Evolutionary conservation across 2,113 vertebrate genomes (phyloP).

Genomic region (Triplophysa siluroides): DNA sequence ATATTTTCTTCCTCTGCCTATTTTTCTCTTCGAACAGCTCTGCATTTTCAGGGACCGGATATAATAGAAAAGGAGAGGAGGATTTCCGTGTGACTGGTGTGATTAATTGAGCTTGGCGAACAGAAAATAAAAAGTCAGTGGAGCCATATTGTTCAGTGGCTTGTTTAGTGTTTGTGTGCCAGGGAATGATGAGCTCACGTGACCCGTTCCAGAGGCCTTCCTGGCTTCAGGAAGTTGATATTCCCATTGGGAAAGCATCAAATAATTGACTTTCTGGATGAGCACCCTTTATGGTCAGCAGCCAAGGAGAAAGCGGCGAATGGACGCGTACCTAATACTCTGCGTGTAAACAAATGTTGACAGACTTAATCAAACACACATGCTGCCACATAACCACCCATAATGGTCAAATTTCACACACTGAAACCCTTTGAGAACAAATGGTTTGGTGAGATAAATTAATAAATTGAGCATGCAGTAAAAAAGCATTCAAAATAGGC

Average conservation of each 20-base stretch:
- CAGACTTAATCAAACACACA: constrained; percentile 32
- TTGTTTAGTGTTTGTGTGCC: constrained; percentile 54
- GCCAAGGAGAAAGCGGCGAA: constrained; percentile 14
- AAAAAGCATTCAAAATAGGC: not conserved
- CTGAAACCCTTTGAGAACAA: constrained; percentile 5
- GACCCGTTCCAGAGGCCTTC: constrained; percentile 57
- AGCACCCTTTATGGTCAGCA: constrained; percentile 7
- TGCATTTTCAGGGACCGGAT: constrained; percentile 60
- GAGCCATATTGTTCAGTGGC: constrained; percentile 60
- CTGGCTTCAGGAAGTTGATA: constrained; percentile 50
- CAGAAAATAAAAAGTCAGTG: constrained; percentile 68
- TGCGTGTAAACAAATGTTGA: constrained; percentile 10
- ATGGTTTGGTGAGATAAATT: constrained; percentile 13
- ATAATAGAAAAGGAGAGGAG: constrained; percentile 65
- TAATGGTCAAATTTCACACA: constrained; percentile 12
- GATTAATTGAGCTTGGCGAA: constrained; percentile 76
- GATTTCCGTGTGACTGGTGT: constrained; percentile 60
- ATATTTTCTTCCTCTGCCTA: constrained; percentile 53
- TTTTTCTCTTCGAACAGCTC: constrained; percentile 44
- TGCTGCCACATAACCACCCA: not conserved
- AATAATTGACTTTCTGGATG: constrained; percentile 64
- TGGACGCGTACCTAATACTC: not conserved
- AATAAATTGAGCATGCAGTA: not conserved
- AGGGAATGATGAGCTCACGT: constrained; percentile 56
- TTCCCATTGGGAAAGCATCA: constrained; percentile 47